Evolutionary conservation across 37 sponge, comb jelly and placozoan genomes (phyloP), one percentile per base, ranked within the genome.

Genomic region (Spongia lamella): DNA sequence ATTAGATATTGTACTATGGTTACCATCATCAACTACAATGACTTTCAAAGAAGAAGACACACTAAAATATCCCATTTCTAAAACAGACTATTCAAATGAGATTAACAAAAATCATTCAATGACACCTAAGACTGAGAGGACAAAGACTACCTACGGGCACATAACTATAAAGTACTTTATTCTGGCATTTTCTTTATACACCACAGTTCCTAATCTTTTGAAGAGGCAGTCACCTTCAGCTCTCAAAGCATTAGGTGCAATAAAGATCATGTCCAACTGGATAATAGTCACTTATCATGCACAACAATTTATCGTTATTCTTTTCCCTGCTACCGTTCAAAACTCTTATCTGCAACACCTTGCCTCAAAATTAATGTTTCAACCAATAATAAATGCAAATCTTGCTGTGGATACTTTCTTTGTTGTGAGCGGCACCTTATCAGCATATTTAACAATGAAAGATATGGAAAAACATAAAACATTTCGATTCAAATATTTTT

Each of bases 391-490:
- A 16, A 89, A 89, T 75, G 90, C 56, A 32, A 84, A 74, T 53
- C 84, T 83, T 52, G 61, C 84, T 34, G 90, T 83, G 0, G 90
- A 89, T 38, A 79, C 73, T 33, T 91, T 91, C 58, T 87, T 94
- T 72, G 82, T 94, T 33, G 50, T 94, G 19, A 91, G 92, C 53
- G 94, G 94, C 20, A 9, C 79, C 11, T 79, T 94, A 11, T 78
- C 80, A 1, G 58, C 82, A 15, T 90, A 87, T 64, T 75, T 94
- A 14, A 83, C 88, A 7, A 59, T 90, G 17, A 39, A 80, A 26
- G 73, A 88, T 31, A 86, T 94, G 84, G 49, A 51, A n/a, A 79
- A 62, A 32, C 39, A 33, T 27, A 81, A 82, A 40, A 39, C 15
- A 16, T 87, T 92, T 63, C 88, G 84, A 27, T 33, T 86, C 3